phyloP scores from a whole-genome alignment of 1,140 invertebrate species.

The Polypedilum pembai region DNA sequence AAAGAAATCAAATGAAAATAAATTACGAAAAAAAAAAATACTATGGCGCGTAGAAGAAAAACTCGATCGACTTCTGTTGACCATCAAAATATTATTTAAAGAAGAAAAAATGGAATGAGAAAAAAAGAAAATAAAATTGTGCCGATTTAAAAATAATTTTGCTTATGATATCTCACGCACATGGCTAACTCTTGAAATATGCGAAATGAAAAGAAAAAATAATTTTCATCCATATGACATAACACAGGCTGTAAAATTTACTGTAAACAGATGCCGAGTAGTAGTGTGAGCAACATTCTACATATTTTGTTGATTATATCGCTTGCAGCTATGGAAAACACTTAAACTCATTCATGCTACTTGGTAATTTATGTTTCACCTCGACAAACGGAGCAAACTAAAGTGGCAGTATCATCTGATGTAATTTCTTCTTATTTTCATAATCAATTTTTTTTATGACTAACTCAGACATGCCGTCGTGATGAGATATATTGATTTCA shows the following conservation, averaged over 20 bases:
- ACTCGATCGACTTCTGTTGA: neutral
- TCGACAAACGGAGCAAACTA: no score
- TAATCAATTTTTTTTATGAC: no score
- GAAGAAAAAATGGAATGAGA: neutral
- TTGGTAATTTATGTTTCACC: no score
- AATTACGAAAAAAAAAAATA: neutral
- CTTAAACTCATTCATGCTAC: no score
- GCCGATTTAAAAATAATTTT: neutral
- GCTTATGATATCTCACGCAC: neutral
- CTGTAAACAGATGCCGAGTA: constrained; percentile 3
- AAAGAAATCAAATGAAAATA: neutral
- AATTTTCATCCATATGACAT: constrained; percentile 6
- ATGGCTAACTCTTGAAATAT: neutral
- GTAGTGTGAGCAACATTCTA: neutral
- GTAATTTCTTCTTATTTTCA: no score
- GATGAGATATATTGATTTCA: no score
- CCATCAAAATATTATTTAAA: constrained; percentile 7
- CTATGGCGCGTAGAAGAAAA: neutral
- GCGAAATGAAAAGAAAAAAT: neutral
- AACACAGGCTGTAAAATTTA: neutral
- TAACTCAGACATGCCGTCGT: no score
- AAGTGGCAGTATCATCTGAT: no score
- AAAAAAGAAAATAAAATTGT: neutral
- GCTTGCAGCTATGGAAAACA: no score
- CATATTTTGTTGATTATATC: no score